Percentiles rank a stretch among this genome's conserved stretches.
phyloP scores from a whole-genome alignment of 2,888 invertebrate genomes.

The Drosophila kambysellisi region DNA sequence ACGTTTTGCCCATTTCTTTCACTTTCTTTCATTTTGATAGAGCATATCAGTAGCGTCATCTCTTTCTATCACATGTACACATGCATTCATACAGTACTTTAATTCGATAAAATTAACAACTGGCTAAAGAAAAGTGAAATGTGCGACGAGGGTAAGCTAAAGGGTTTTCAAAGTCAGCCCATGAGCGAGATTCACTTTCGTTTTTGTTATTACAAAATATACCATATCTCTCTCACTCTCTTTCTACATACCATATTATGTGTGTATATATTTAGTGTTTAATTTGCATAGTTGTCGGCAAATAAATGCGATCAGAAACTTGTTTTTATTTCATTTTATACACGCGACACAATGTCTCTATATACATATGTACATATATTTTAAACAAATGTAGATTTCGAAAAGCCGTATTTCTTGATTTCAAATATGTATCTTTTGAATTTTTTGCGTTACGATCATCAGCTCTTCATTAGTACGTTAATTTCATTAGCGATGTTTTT shows the following conservation, averaged over 20 bases:
- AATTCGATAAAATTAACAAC: constrained; percentile 74
- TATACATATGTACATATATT: constrained; percentile 31
- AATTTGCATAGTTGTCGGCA: constrained; percentile 75
- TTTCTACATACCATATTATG: constrained; percentile 26
- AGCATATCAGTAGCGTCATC: constrained; percentile 36
- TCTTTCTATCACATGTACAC: constrained; percentile 32
- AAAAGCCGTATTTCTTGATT: constrained; percentile 64
- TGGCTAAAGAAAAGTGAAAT: constrained; percentile 70
- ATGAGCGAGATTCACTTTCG: constrained; percentile 63
- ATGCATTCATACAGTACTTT: constrained; percentile 40
- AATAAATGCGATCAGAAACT: constrained; percentile 60
- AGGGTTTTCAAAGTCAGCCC: constrained; percentile 71
- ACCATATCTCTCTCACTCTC: constrained; percentile 25
- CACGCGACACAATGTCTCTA: constrained; percentile 70
- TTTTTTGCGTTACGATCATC: constrained; percentile 58
- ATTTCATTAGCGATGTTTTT: constrained; percentile 70
- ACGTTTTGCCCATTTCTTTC: constrained; percentile 60
- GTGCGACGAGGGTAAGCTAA: constrained; percentile 62
- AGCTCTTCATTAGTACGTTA: constrained; percentile 73
- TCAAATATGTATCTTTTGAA: constrained; percentile 10
- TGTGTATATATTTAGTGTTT: constrained; percentile 54
- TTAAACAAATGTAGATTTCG: constrained; percentile 54
- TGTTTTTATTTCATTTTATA: constrained; percentile 51
- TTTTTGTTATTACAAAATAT: constrained; percentile 76
- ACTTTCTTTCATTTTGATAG: constrained; percentile 57